Evolutionary conservation across 2,113 vertebrate genomes (phyloP).

Genomic region (Ginglymostoma cirratum): DNA sequence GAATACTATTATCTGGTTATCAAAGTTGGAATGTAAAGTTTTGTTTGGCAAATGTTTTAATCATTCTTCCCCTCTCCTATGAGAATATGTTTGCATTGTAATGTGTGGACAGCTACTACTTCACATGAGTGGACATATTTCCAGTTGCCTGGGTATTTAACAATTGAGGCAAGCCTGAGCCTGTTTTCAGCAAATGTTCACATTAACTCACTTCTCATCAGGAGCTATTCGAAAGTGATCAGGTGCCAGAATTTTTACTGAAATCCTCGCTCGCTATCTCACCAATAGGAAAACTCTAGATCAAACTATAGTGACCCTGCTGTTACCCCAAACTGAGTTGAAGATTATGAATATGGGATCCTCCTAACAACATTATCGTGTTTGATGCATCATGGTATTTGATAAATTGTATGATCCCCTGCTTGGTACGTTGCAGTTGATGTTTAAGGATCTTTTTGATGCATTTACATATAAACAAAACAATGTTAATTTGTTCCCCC

Average conservation of each 20-base stretch:
- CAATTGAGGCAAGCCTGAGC: neutral
- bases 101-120: neutral
- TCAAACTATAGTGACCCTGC: neutral
- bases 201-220: neutral
- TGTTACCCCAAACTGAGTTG: neutral
- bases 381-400: neutral
- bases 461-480: neutral
- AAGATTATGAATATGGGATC: neutral
- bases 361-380: neutral
- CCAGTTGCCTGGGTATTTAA: conserved; percentile 8
- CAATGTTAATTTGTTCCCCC: neutral
- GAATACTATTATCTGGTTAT: neutral
- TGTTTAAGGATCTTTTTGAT: neutral
- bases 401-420: neutral
- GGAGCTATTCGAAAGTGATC: neutral
- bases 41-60: neutral
- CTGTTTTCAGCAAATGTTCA: neutral
- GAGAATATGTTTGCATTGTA: neutral
- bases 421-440: neutral
- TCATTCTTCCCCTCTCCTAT: neutral
- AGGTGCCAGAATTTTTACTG: neutral
- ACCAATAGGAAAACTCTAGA: neutral
- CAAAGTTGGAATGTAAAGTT: conserved; percentile 3
- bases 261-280: neutral
- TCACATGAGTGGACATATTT: neutral